phyloP scores from a whole-genome alignment of 1,140 invertebrate species.

The Procambarus clarkii region DNA sequence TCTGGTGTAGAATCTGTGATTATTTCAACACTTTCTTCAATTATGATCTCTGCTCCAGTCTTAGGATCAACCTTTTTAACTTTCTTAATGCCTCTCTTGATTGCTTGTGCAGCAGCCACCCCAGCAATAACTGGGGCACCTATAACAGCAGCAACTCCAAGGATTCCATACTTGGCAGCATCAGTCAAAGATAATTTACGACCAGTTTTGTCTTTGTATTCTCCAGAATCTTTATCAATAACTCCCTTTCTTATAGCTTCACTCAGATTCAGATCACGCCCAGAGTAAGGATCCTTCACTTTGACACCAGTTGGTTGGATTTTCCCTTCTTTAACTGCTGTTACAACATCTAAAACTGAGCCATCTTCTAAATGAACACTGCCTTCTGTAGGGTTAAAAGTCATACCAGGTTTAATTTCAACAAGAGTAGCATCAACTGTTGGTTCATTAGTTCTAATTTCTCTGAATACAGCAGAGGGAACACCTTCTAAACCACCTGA shows the following conservation, averaged over 20 bases:
- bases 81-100: slow-evolving; percentile 78
- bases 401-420: slow-evolving; percentile 60
- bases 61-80: slow-evolving; percentile 75
- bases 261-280: slow-evolving; percentile 83
- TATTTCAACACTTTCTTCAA: slow-evolving; percentile 74
- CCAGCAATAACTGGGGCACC: slow-evolving; percentile 76
- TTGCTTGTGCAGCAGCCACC: slow-evolving; percentile 71
- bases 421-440: slow-evolving; percentile 46
- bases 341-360: slow-evolving; percentile 79
- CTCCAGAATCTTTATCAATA: slow-evolving; percentile 84
- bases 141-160: slow-evolving; percentile 83
- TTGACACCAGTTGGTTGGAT: slow-evolving; percentile 83
- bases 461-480: slow-evolving; percentile 35
- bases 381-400: slow-evolving; percentile 49
- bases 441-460: slow-evolving; percentile 74
- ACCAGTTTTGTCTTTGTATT: slow-evolving; percentile 82
- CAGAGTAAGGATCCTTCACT: slow-evolving; percentile 85
- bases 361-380: slow-evolving; percentile 64
- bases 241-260: slow-evolving; percentile 87
- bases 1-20: slow-evolving; percentile 66
- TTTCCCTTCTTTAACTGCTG: slow-evolving; percentile 82
- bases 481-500: slow-evolving; percentile 31
- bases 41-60: slow-evolving; percentile 82
- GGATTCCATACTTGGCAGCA: slow-evolving; percentile 80
- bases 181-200: slow-evolving; percentile 84